Evolutionary conservation across 2,113 vertebrate genomes (phyloP), one percentile per base, ranked within the genome.

Genomic region (Bucco capensis): DNA sequence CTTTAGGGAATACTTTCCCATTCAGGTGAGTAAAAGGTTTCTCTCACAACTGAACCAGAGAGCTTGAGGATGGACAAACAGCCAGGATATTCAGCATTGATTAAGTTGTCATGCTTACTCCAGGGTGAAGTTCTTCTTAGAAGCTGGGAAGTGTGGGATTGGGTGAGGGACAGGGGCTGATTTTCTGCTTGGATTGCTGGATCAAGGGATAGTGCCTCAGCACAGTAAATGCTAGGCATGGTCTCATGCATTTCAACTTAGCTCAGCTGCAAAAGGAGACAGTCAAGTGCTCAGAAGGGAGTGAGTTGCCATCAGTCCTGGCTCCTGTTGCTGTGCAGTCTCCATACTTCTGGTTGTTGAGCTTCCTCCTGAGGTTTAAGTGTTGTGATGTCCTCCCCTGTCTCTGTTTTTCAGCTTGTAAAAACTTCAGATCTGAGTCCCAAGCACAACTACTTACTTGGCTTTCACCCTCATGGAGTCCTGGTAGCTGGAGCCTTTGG

Each of bases 1-100:
- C 91, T 99, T 99, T 91, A 98, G 96, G 61, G 98, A 99, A 82
- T 99, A 99, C 93, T 99, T 99, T 92, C 98, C 99, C 19, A 97
- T 99, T 60, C 96, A 91, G 1, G 98, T 99, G 96, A 98, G 98
- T 97, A 88, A 72, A 89, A 40, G 1, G 4, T 64, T 81, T 65
- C 71, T 40, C 33, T 40, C 71, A 57, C 46, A 64, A 27, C 49
- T 72, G 37, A 74, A 53, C 47, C 56, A 56, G 58, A 21, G 31
- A 46, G 25, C n/a, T 76, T 33, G 49, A 62, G n/a, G 0, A 0
- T 22, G 35, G 33, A 30, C 33, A 60, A 30, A 67, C 0, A 2
- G 38, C 30, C 31, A 19, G 49, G 49, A 28, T 53, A 53, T 16
- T 88, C 15, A 22, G 37, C 67, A 27, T 53, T 33, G 56, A 22